phyloP scores from a whole-genome alignment of 2,888 invertebrate genomes.

The Maniola hyperantus region DNA sequence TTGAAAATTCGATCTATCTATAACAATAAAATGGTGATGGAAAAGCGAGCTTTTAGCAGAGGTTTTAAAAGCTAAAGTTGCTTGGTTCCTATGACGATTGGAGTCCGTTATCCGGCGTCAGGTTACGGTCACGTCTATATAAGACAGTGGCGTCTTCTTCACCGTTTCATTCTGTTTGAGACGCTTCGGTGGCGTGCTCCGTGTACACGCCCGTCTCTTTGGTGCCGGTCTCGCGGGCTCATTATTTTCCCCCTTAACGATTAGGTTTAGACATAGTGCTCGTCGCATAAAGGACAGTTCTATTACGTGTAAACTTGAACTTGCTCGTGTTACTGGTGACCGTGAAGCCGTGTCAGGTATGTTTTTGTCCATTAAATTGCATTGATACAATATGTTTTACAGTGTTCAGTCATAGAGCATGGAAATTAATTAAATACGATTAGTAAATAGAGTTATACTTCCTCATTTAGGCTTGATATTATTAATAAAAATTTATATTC shows the following conservation, averaged over 20 bases:
- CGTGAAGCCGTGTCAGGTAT: constrained; percentile 51
- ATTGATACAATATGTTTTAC: background rate
- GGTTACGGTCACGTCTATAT: constrained; percentile 82
- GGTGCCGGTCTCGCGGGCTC: constrained; percentile 58
- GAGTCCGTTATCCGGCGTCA: constrained; percentile 82
- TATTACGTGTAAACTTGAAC: constrained; percentile 71
- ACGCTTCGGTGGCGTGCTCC: constrained; percentile 66
- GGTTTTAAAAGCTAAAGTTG: constrained; percentile 53
- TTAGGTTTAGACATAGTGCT: constrained; percentile 66
- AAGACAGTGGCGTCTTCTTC: constrained; percentile 80
- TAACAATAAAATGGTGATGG: constrained; percentile 56
- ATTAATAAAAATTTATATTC: background rate
- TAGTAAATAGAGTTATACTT: background rate
- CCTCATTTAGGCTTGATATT: background rate
- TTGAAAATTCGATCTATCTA: constrained; percentile 79
- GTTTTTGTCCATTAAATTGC: constrained; percentile 14
- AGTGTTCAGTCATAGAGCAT: background rate
- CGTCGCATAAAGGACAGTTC: constrained; percentile 65
- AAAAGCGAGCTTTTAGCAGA: constrained; percentile 24
- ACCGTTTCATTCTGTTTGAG: constrained; percentile 81
- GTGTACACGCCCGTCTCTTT: constrained; percentile 50
- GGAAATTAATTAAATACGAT: background rate
- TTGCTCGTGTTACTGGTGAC: constrained; percentile 57
- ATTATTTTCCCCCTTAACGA: constrained; percentile 49
- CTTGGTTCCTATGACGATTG: constrained; percentile 53